Conservation (phyloP, 2,888 invertebrate species). For the Eilema caniola region DNA sequence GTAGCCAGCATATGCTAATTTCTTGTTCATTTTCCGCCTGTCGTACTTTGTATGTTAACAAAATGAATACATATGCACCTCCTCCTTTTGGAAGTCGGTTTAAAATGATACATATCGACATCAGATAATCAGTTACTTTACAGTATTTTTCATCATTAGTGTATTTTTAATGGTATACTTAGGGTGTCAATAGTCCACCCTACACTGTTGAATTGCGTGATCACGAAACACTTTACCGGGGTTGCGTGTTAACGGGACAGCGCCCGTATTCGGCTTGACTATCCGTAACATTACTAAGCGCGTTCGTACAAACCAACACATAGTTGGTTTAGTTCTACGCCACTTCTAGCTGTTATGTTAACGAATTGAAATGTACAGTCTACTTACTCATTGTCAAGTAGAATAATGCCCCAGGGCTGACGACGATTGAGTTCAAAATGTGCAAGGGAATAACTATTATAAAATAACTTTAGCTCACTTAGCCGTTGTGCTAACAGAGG, state of each 20-base stretch:
- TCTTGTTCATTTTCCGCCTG: too few species aligned
- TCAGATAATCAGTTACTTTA: background rate
- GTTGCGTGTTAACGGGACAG: constrained; percentile 24
- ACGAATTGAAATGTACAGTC: too few species aligned
- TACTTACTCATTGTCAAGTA: too few species aligned
- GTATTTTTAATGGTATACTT: constrained; percentile 28
- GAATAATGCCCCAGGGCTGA: background rate
- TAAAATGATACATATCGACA: background rate
- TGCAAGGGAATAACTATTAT: background rate
- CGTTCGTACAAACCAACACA: too few species aligned
- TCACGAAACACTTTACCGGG: background rate
- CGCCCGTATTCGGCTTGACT: too few species aligned
- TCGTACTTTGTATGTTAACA: too few species aligned
- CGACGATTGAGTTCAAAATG: background rate
- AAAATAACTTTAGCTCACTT: background rate
- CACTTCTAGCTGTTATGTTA: too few species aligned
- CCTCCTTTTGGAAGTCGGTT: background rate
- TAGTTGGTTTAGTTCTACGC: too few species aligned
- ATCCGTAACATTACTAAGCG: too few species aligned
- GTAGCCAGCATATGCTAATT: too few species aligned
- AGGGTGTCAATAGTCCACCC: constrained; percentile 36
- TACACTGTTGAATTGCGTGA: constrained; percentile 34
- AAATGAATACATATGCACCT: background rate
- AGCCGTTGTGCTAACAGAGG: background rate
- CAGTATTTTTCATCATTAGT: constrained; percentile 8